Evolutionary conservation across 2,797 vertebrate genomes (phyloP).

Genomic region (Melanotaenia boesemani): DNA sequence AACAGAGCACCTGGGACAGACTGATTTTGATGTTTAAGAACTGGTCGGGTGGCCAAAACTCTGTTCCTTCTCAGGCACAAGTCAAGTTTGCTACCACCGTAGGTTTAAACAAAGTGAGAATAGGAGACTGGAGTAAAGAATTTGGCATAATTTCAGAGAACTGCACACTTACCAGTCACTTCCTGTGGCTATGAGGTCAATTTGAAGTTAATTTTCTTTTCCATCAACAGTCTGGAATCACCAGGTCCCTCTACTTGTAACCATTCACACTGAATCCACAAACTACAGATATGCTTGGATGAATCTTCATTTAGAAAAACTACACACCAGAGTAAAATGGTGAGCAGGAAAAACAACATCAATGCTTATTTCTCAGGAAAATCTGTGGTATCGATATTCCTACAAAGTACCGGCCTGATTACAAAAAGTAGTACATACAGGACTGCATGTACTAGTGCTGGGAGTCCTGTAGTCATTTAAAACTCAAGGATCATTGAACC

Average conservation of each 20-base stretch:
- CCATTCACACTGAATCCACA: background rate
- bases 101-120: slow-evolving; percentile 26
- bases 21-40: slow-evolving; percentile 67
- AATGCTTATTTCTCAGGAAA: background rate
- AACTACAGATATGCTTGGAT: background rate
- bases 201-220: background rate
- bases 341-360: background rate
- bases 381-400: background rate
- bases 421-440: background rate
- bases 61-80: slow-evolving; percentile 52
- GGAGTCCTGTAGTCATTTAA: background rate
- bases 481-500: background rate
- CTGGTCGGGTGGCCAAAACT: slow-evolving; percentile 55
- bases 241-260: background rate
- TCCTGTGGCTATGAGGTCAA: background rate
- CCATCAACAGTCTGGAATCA: background rate
- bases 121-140: slow-evolving; percentile 36
- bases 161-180: background rate
- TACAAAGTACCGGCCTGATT: background rate
- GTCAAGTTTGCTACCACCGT: slow-evolving; percentile 31
- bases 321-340: background rate
- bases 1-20: slow-evolving; percentile 74
- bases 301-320: background rate
- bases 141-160: slow-evolving; percentile 22
- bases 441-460: background rate